Percentiles rank a stretch among this genome's conserved stretches.
Conservation (phyloP, 2,113 vertebrate species). For the Myotis yumanensis region DNA sequence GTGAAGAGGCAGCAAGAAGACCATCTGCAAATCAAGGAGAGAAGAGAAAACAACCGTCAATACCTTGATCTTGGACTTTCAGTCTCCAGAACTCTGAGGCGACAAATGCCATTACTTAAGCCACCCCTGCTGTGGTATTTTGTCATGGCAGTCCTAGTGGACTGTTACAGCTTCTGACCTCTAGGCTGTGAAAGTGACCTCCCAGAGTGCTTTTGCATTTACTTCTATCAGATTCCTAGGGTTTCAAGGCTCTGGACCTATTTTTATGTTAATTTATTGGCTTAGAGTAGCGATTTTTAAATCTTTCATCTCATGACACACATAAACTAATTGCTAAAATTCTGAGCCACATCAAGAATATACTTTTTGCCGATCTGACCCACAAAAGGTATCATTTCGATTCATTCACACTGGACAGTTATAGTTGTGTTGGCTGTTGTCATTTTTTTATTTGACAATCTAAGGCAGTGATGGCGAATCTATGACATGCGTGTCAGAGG, state of each 20-base stretch:
- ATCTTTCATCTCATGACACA: neutral
- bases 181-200: neutral
- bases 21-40: neutral
- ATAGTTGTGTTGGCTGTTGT: neutral
- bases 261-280: conserved; percentile 1
- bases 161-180: neutral
- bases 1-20: neutral
- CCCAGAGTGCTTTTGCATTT: neutral
- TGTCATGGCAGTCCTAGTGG: neutral
- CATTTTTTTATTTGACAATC: neutral
- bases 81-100: neutral
- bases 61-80: neutral
- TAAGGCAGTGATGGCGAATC: too few relatives aligned
- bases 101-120: neutral
- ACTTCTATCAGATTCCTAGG: neutral
- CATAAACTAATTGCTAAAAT: neutral
- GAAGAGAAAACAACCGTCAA: neutral
- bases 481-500: too few relatives aligned
- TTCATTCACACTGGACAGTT: neutral
- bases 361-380: neutral
- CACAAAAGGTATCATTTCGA: neutral
- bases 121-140: neutral
- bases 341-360: neutral
- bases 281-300: neutral
- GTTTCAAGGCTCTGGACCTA: neutral